Evolutionary conservation across 1,140 invertebrate genomes (phyloP), one percentile per base, ranked within the genome.

Genomic region (Carcinoscorpius rotundicauda): DNA sequence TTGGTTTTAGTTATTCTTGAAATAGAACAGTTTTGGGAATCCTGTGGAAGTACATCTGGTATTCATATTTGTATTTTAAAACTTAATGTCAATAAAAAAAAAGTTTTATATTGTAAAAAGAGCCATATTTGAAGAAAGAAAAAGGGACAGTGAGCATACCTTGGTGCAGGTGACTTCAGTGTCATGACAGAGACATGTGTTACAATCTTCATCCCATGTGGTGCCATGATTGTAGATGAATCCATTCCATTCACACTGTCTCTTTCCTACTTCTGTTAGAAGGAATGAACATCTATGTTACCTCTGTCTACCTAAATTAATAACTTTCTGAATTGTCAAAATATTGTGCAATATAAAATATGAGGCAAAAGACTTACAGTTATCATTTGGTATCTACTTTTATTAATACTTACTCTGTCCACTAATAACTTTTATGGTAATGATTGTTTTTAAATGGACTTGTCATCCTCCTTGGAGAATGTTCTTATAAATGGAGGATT

Each of bases 131-230:
- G 6, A 52, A 64, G 51, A 53, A 5, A 61, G 29, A 4, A 49
- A 49, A 65, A 63, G 8, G 48, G 6, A 59, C 60, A 5, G 6
- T 52, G 5, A n/a, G 60, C 52, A 70, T 68, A 93, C 84, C 72
- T 87, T 85, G 60, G 88, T 91, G 77, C 91, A 95, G 29, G 82
- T 81, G 10, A 86, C 85, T 59, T 83, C 82, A 6, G 86, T 85
- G 63, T 85, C 85, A 9, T 81, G 78, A 73, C 91, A 93, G 58
- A 83, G 81, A 75, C 90, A 93, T 3, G 84, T 82, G 76, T 94
- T 93, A 78, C 91, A 95, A 57, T 87, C 84, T 68, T 87, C 81
- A 52, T 83, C 78, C 78, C 82, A 85, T 10, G 82, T 82, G 57
- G 82, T 81, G 71, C 84, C 83, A 71, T 83, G 79, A 9, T 79